Conservation (phyloP, 2,888 invertebrate species). For the Hirtodrosophila cameraria region DNA sequence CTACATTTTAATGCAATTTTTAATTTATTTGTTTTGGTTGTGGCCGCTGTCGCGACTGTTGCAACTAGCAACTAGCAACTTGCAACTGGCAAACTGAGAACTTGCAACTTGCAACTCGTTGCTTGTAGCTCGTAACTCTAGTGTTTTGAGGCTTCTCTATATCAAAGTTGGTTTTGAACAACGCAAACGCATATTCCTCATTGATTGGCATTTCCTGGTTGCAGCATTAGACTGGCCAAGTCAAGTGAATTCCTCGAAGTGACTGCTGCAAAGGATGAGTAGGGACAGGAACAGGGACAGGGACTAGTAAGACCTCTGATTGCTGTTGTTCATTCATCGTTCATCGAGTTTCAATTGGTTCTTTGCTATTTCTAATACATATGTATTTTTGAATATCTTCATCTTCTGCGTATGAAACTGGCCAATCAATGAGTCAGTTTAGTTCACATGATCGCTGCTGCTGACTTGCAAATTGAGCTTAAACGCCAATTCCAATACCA, state of each 20-base stretch:
- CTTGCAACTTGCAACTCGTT: conserved; percentile 18
- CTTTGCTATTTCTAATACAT: conserved; percentile 2
- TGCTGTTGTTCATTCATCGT: conserved; percentile 34
- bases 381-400: conserved; percentile 27
- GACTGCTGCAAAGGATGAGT: conserved; percentile 46
- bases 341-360: conserved; percentile 33
- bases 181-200: conserved; percentile 71
- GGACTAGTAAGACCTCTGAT: conserved; percentile 4
- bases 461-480: conserved; percentile 68
- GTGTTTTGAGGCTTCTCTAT: conserved; percentile 44
- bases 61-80: conserved; percentile 24
- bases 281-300: conserved; percentile 17
- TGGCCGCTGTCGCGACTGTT: conserved; percentile 42
- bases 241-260: conserved; percentile 78
- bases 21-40: conserved; percentile 78
- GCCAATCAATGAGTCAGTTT: conserved; percentile 63
- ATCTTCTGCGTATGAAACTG: conserved; percentile 24
- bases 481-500: conserved; percentile 50
- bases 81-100: not conserved
- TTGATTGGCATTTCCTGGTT: conserved; percentile 81
- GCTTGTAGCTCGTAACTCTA: conserved; percentile 17
- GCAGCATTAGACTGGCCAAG: conserved; percentile 75
- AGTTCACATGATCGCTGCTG: conserved; percentile 53
- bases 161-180: conserved; percentile 45
- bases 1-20: conserved; percentile 80